Percentiles rank a stretch among this genome's conserved stretches.
Conservation (phyloP, 2,888 invertebrate species). For the Oxyteleia sp. region DNA sequence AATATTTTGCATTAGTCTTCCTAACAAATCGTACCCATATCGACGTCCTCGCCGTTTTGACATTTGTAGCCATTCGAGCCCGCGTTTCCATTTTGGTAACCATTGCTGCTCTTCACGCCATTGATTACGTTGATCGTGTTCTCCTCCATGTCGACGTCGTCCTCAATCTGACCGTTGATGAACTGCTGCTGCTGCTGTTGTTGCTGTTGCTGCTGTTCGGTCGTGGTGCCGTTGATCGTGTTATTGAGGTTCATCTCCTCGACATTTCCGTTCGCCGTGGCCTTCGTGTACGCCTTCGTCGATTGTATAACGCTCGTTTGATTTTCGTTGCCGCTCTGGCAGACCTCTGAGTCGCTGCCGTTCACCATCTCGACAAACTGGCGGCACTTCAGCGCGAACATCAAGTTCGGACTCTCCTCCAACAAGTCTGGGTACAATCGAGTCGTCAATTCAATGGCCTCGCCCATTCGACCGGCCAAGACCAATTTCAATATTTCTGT, state of each 20-base stretch:
- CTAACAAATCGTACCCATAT: slow-evolving; percentile 91
- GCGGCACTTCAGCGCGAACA: too few species aligned
- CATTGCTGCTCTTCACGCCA: slow-evolving; percentile 87
- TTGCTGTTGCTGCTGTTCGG: too few species aligned
- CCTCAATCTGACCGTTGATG: slow-evolving; percentile 85
- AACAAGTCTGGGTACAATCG: slow-evolving; percentile 97
- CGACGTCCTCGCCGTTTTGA: slow-evolving; percentile 91
- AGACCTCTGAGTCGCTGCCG: slow-evolving; percentile 92
- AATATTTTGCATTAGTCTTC: too few species aligned
- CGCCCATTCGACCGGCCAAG: slow-evolving; percentile 97
- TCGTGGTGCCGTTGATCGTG: slow-evolving; percentile 87
- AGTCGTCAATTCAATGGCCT: slow-evolving; percentile 96
- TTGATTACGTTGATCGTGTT: slow-evolving; percentile 87
- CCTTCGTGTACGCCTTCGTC: slow-evolving; percentile 89
- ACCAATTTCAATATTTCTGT: slow-evolving; percentile 97
- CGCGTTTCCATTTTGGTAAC: slow-evolving; percentile 90
- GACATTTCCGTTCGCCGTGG: slow-evolving; percentile 84
- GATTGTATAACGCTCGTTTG: slow-evolving; percentile 95
- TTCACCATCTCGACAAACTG: too few species aligned
- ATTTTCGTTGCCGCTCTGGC: slow-evolving; percentile 82
- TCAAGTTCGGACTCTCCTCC: too few species aligned
- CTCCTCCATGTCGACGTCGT: slow-evolving; percentile 89
- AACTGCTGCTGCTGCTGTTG: slow-evolving; percentile 87
- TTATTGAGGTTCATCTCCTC: slow-evolving; percentile 89
- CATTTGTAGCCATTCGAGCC: slow-evolving; percentile 88